Evolutionary conservation across 2,888 invertebrate genomes (phyloP), one percentile per base, ranked within the genome.

Genomic region (Spodoptera exigua): DNA sequence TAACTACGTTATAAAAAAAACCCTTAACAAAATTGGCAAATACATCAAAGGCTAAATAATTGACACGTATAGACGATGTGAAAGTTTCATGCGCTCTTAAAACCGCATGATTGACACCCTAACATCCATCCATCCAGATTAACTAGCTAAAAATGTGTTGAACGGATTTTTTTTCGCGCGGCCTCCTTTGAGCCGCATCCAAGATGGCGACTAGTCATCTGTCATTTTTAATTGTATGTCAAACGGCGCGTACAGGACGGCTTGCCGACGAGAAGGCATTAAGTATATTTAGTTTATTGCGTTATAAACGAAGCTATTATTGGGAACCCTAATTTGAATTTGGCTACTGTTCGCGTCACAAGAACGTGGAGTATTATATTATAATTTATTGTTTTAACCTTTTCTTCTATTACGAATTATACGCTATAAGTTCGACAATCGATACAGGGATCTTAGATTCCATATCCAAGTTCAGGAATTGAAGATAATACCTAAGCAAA

Each of bases 211-310:
- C 76, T 53, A 76, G 81, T 90, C 92, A 93, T 93, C 92, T 91
- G 92, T 93, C 93, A 93, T 92, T 93, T 93, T 92, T 93, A 93
- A 93, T 93, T 93, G 92, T 88, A 85, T 92, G 93, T 93, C 93
- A 91, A 89, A 89, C 83, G 85, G 82, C 74, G 74, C 75, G 75
- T 76, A 75, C 73, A 61, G 61, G 63, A 53, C 49, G 48, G 66
- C 45, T 61, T 67, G 74, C 68, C 70, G 70, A 69, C 88, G 91
- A 89, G 85, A 84, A 84, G 82, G 85, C 85, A 89, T 87, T 81
- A 85, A 69, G 84, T 91, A 91, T 92, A 90, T 92, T 92, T 91
- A 92, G 92, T 92, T 92, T 92, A 93, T 91, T 86, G 91, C 87
- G 86, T 83, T 89, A 89, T 92, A 92, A 92, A 92, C 87, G 91